These are phyloP conservation scores for Siderastrea radians DNA, from an alignment of 92 coral and sea anemone species.

Conservation along the genomic window DNA sequence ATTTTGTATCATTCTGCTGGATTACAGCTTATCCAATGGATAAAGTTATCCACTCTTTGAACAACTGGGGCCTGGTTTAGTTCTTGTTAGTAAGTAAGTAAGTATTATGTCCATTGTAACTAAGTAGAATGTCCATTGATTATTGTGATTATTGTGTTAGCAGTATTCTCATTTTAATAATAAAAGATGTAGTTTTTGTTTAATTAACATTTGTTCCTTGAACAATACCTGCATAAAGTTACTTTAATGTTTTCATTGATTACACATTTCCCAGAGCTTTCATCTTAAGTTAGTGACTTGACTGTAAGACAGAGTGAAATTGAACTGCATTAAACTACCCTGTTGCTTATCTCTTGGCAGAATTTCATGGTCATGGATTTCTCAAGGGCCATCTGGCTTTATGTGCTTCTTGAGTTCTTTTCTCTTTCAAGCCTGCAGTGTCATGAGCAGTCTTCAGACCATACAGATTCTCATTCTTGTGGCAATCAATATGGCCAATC, in stretches of 20 bases:
- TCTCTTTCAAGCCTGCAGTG: neutral
- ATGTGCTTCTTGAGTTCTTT: neutral
- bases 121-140: too few species aligned
- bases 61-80: neutral
- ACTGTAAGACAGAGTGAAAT: neutral
- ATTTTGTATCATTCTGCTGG: neutral
- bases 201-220: too few species aligned
- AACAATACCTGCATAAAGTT: neutral
- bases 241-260: neutral
- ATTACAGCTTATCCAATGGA: neutral
- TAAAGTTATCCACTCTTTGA: too few species aligned
- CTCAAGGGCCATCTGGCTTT: neutral
- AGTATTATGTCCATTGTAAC: too few species aligned
- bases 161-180: too few species aligned
- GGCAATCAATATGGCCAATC: constrained; percentile 55
- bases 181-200: neutral
- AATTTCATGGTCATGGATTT: neutral
- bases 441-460: neutral
- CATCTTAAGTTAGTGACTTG: neutral
- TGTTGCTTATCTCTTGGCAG: neutral
- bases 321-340: neutral
- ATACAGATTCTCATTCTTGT: constrained; percentile 35
- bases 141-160: too few species aligned
- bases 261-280: neutral
- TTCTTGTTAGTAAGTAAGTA: too few species aligned